Percentiles rank a stretch among this genome's conserved stretches.
Evolutionary conservation across 35 echinoderm and acorn worm genomes (phyloP).

Genomic region (Patiria miniata): DNA sequence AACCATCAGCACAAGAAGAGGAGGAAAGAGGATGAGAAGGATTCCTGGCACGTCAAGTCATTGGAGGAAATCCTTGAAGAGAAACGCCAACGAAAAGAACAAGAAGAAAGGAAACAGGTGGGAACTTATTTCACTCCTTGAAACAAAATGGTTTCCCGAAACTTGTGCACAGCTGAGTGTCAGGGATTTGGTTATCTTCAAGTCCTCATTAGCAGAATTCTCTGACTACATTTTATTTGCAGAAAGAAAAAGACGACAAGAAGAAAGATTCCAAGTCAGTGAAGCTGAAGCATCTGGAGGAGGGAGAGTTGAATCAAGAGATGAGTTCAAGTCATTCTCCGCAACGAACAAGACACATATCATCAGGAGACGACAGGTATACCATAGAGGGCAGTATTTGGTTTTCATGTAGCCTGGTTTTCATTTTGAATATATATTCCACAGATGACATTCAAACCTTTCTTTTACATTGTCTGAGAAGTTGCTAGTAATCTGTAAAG

Average conservation of each 20-base stretch:
- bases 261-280: constrained; percentile 55
- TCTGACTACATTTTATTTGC: not conserved
- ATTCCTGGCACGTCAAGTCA: constrained; percentile 72
- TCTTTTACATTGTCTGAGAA: too few relatives aligned
- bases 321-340: constrained; percentile 12
- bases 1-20: constrained; percentile 36
- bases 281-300: constrained; percentile 41
- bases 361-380: constrained; percentile 76
- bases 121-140: too few relatives aligned
- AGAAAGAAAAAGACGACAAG: constrained; percentile 37
- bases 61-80: constrained; percentile 78
- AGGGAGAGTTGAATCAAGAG: constrained; percentile 23
- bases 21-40: constrained; percentile 50
- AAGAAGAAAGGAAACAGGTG: constrained; percentile 50
- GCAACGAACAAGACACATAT: constrained; percentile 11
- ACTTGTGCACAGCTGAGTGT: too few relatives aligned
- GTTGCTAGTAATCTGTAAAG: too few relatives aligned
- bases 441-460: too few relatives aligned
- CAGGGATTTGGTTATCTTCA: too few relatives aligned
- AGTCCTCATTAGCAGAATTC: too few relatives aligned
- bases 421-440: too few relatives aligned
- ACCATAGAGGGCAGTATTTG: too few relatives aligned
- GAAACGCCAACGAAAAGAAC: constrained; percentile 64
- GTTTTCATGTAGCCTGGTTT: too few relatives aligned
- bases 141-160: too few relatives aligned